phyloP scores from a whole-genome alignment of 2,113 vertebrate genomes.

The Mobula birostris region DNA sequence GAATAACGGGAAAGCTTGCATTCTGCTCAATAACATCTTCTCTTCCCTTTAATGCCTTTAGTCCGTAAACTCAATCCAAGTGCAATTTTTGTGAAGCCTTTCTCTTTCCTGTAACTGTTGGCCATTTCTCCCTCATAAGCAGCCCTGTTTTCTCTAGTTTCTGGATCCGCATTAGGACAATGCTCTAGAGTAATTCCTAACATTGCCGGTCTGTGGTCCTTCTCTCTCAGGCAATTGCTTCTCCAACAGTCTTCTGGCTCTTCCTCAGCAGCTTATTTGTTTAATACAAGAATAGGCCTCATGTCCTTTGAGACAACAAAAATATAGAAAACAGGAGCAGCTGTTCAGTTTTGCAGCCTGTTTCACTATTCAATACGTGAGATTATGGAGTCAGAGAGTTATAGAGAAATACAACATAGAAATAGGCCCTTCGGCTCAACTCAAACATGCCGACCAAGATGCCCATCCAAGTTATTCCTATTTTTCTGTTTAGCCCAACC shows the following conservation, averaged over 20 bases:
- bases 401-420: too few species aligned
- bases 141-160: neutral
- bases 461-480: too few species aligned
- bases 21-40: neutral
- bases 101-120: neutral
- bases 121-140: neutral
- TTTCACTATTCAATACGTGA: too few species aligned
- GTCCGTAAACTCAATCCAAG: neutral
- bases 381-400: too few species aligned
- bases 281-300: neutral
- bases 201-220: neutral
- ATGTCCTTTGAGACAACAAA: neutral
- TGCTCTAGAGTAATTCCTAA: neutral
- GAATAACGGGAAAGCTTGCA: neutral
- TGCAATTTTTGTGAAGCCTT: neutral
- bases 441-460: too few species aligned
- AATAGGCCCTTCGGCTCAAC: too few species aligned
- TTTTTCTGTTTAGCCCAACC: too few species aligned
- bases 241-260: neutral
- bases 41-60: neutral
- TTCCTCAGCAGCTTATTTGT: neutral
- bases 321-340: too few species aligned
- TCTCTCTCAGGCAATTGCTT: neutral
- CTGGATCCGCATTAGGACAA: neutral
- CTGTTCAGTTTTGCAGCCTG: too few species aligned